Evolutionary conservation across 2,888 invertebrate species (phyloP).

Genomic region (Aricia artaxerxes): DNA sequence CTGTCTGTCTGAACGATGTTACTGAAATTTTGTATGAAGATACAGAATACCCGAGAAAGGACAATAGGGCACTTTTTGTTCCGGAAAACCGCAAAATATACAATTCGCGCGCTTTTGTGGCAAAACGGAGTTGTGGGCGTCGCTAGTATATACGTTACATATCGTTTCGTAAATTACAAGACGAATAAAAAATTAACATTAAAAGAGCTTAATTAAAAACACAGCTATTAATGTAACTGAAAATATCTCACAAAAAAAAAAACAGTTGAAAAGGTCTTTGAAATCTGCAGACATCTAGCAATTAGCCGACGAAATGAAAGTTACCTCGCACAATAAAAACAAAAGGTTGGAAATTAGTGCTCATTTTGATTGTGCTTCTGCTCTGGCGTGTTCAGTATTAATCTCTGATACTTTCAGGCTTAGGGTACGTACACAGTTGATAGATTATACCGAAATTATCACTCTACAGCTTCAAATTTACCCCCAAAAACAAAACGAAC

Average conservation of each 20-base stretch:
- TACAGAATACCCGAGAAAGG: no score
- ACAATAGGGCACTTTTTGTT: no score
- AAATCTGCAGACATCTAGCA: neutral
- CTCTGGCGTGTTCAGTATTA: neutral
- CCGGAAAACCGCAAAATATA: no score
- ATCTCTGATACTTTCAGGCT: neutral
- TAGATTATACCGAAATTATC: no score
- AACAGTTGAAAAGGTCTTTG: neutral
- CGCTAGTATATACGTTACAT: no score
- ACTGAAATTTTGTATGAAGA: no score
- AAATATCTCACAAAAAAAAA: neutral
- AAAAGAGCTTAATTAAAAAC: neutral
- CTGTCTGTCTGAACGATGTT: no score
- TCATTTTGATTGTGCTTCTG: neutral
- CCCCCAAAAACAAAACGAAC: no score
- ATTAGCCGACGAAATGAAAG: neutral
- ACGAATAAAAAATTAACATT: neutral
- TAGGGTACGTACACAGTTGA: neutral
- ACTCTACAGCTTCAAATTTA: no score
- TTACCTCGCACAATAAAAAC: constrained; percentile 8
- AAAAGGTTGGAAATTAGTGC: neutral
- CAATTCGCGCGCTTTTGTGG: no score
- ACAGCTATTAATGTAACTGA: neutral
- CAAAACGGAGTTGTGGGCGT: no score
- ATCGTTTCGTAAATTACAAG: neutral